A percentile compares a stretch with the other conserved stretches of the same genome.
These are phyloP conservation scores for Acanthoscelides obtectus DNA, from an alignment of 2,888 invertebrate genomes.

Conservation along the genomic window DNA sequence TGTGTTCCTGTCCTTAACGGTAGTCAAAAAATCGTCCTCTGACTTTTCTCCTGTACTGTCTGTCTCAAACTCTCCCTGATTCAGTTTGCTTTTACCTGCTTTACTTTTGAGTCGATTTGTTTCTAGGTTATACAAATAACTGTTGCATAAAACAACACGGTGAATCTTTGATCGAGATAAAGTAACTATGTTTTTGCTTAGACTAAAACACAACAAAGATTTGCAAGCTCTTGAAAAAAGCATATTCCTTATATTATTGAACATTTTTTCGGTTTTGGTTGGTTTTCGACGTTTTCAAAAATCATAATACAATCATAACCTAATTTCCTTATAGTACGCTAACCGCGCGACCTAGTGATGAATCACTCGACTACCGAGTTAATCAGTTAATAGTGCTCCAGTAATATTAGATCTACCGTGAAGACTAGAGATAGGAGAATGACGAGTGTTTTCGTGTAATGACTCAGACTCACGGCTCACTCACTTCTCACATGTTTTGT, in stretches of 20 bases:
- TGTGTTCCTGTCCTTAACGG: slow-evolving; percentile 52
- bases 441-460: no score
- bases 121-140: slow-evolving; percentile 14
- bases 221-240: background rate
- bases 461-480: no score
- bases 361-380: no score
- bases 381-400: no score
- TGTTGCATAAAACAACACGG: background rate
- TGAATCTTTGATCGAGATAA: background rate
- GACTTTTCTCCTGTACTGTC: slow-evolving; percentile 44
- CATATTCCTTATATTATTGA: background rate
- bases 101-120: slow-evolving; percentile 28
- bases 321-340: no score
- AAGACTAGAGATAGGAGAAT: no score
- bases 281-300: no score
- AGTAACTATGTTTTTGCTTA: background rate
- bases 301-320: no score
- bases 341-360: no score
- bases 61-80: slow-evolving; percentile 52
- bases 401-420: no score
- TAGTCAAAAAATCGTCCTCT: slow-evolving; percentile 44
- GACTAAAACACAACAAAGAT: background rate
- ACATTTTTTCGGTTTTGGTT: no score
- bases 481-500: no score
- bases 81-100: slow-evolving; percentile 27